Base-by-base conservation (phyloP, 2,888 invertebrate species). In the Plebejus melissa region DNA sequence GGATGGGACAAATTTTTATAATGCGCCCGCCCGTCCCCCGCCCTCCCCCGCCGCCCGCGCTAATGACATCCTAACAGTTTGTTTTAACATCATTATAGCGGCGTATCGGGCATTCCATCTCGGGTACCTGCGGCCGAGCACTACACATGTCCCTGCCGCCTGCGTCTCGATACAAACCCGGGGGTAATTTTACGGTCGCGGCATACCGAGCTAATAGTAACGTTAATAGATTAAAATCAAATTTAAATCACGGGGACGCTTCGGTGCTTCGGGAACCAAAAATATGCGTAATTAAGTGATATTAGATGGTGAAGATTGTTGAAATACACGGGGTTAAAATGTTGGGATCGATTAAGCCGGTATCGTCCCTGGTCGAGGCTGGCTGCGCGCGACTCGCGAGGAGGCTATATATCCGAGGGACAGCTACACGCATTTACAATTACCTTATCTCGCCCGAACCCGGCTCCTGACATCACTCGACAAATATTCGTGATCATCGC, bases 1-100 rank as follows among this genome's bases (percentile, higher is more conserved):
- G 93, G 93, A 93, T 91, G 93, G 90, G 93, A 93, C 93, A 93
- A 93, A 93, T 93, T 93, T 93, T 92, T 93, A 92, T 92, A 93
- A 93, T 93, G 92, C 91, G 85, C 85, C 89, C 89, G 87, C 91
- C 91, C 90, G 88, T 88, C 83, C 82, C 84, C 85, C 83, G 87
- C 83, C 82, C 84, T 85, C 83, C 87, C 87, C 90, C 85, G 88
- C 87, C 90, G 65, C 32, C 88, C 86, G 90, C 90, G 90, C 90
- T 93, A 93, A 92, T 93, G 93, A 91, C 89, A 90, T 89, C 83
- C 90, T 92, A 93, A 91, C 91, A 92, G 92, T 93, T 93, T 93
- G 93, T 93, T 92, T 93, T 90, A 93, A 92, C 93, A 92, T 93
- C 93, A 93, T 93, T 92, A 93, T 92, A 91, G 90, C 84, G 87